A percentile compares a stretch with the other conserved stretches of the same genome.
Conservation (phyloP, 35 echinoderm and acorn worm genomes). For the Ptychodera flava region DNA sequence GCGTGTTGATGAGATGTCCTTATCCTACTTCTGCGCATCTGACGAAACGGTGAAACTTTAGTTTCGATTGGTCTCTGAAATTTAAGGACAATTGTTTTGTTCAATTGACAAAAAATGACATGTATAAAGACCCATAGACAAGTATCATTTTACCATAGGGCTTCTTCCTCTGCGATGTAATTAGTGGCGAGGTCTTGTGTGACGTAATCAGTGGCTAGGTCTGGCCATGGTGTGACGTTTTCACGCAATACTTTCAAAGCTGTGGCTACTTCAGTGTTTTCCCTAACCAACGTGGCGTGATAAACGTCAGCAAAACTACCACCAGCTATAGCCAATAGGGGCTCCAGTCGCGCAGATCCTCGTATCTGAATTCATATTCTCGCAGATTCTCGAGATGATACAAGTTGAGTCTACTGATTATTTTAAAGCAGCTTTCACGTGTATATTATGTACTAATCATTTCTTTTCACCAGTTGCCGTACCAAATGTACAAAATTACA, state of each 20-base stretch:
- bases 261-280: neutral
- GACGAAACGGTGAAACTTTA: no score
- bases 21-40: no score
- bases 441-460: no score
- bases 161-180: neutral
- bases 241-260: neutral
- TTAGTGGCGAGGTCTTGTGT: neutral
- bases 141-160: no score
- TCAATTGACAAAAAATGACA: no score
- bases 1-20: no score
- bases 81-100: no score
- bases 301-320: neutral
- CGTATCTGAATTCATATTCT: neutral
- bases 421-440: neutral
- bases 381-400: neutral
- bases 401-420: neutral
- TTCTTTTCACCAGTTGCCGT: no score
- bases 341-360: neutral
- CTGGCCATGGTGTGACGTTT: neutral
- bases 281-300: neutral
- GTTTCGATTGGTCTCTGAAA: no score
- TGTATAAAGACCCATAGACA: no score
- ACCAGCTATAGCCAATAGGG: neutral
- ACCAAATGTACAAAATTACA: no score
- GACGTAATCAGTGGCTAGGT: no score